Conservation (phyloP, 1,140 invertebrate species). For the Agraylea sexmaculata region DNA sequence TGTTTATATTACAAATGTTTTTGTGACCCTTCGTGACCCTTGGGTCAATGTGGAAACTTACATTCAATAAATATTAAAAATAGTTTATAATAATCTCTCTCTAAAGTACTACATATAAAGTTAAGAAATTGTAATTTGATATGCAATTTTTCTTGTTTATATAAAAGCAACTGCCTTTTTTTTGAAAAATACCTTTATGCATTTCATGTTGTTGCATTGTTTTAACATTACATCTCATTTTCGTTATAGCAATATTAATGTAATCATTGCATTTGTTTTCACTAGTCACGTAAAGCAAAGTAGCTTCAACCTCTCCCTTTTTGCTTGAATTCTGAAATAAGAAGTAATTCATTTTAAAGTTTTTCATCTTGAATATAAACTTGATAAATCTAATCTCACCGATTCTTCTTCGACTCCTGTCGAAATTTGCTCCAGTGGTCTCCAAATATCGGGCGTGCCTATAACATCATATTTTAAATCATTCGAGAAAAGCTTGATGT, state of each 20-base stretch:
- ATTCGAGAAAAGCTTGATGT: constrained; percentile 52
- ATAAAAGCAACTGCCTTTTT: neutral
- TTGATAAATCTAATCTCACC: no score
- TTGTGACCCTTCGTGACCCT: no score
- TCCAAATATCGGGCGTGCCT: constrained; percentile 64
- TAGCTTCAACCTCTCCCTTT: constrained; percentile 53
- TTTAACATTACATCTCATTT: constrained; percentile 49
- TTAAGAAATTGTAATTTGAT: no score
- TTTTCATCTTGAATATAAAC: constrained; percentile 13
- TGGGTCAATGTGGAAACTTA: no score
- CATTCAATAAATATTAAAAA: no score
- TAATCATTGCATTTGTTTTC: constrained; percentile 47
- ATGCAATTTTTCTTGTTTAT: no score
- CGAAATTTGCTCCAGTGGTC: constrained; percentile 55
- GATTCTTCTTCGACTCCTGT: constrained; percentile 47
- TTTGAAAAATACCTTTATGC: constrained; percentile 40
- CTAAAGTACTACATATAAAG: no score
- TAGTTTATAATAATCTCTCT: no score
- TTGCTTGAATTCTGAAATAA: constrained; percentile 48
- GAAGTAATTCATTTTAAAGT: constrained; percentile 22
- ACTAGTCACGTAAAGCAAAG: constrained; percentile 46
- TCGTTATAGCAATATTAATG: constrained; percentile 47
- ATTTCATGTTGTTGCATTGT: constrained; percentile 58
- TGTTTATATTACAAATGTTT: no score
- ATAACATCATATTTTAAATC: constrained; percentile 49